Base-by-base conservation (phyloP, 1,140 invertebrate genomes). In the Lysiphlebus fabarum region DNA sequence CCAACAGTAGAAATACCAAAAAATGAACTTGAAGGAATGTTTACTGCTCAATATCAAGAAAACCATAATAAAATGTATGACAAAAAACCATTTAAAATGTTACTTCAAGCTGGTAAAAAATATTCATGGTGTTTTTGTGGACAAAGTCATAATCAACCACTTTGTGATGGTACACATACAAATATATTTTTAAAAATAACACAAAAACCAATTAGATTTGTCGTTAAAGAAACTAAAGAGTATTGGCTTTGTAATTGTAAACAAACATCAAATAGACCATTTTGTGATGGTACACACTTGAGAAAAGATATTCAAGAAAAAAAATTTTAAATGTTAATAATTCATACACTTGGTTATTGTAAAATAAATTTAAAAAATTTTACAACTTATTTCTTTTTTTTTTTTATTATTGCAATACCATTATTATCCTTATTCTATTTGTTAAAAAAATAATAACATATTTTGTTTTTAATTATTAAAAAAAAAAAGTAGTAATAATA, bases 231-330 rank as follows among this genome's bases (percentile, higher is more conserved):
- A 81, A 90, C 89, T 0, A 95, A 95, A 75, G 91, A 96, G 11
- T 98, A 98, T 72, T 99, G 93, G 93, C 81, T 99, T 5, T 99
- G 97, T 75, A 97, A 97, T 73, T 99, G 97, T 74, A 99, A 99
- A 76, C 96, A 98, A 75, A 96, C 96, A 4, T 83, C 85, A 45
- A 91, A 95, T 68, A 82, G 93, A 67, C 97, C 97, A 7, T 99
- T 98, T 75, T 99, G 97, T 83, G 97, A 99, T 83, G 96, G 96
- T 26, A 90, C 94, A 33, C 96, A 99, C 75, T 90, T 90, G 76
- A 77, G 79, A 53, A 77, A 83, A 55, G 82, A 87, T 43, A 85
- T 93, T 59, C 87, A 90, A 71, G 51, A 58, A 9, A 55, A 55
- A 4, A 63, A 5, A 53, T 53, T 51, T 61, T 10, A 56, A 56